Conservation (phyloP, 2,888 invertebrate species). For the Antitype chi region DNA sequence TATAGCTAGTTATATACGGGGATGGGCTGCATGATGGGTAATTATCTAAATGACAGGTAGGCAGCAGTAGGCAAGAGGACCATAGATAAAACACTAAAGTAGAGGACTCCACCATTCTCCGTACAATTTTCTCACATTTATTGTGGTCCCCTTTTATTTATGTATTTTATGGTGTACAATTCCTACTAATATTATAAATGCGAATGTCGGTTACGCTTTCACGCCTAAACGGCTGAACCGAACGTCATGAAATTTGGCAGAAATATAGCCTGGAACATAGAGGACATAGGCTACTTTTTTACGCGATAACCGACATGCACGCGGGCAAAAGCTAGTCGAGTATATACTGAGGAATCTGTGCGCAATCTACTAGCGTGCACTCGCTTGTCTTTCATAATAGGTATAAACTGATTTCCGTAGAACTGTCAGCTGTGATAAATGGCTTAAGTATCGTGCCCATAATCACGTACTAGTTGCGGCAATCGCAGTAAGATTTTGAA, state of each 20-base stretch:
- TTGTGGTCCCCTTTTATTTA: neutral
- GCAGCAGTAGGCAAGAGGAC: neutral
- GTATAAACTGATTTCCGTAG: neutral
- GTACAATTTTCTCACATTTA: neutral
- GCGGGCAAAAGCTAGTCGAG: too few relatives aligned
- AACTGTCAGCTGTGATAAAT: neutral
- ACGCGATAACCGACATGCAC: too few relatives aligned
- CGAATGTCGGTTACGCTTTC: too few relatives aligned
- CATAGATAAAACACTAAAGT: too few relatives aligned
- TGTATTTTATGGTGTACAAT: too few relatives aligned
- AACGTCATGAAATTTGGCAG: too few relatives aligned
- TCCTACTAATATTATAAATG: too few relatives aligned
- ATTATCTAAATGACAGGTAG: neutral
- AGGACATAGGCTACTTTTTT: too few relatives aligned
- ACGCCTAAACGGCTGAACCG: too few relatives aligned
- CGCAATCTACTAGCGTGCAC: neutral
- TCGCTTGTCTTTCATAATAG: neutral
- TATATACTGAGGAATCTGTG: too few relatives aligned
- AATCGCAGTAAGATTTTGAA: neutral
- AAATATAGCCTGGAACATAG: too few relatives aligned
- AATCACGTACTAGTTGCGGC: neutral
- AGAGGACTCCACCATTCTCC: too few relatives aligned
- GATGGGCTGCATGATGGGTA: neutral
- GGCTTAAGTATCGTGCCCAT: conserved; percentile 7
- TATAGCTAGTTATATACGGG: neutral